Evolutionary conservation across 2,797 vertebrate species (phyloP), one percentile per base, ranked within the genome.

Genomic region (Urosaurus nigricauda): DNA sequence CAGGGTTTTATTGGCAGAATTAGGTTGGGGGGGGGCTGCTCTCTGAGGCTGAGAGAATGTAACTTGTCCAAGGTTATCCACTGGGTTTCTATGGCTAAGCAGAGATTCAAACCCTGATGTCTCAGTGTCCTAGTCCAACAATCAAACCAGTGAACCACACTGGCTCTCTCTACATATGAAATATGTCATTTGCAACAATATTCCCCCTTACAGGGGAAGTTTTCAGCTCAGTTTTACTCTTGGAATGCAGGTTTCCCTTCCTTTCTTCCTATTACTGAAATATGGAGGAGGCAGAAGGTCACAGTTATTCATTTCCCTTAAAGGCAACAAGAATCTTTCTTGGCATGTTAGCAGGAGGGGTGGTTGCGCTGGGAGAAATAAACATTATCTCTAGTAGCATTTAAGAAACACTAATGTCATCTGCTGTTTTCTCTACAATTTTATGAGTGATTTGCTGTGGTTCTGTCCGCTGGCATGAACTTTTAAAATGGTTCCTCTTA

Each of bases 201-300:
- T n/a, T 58, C 8, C 14, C 8, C 29, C 32, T 53, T 26, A 5
- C 37, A 53, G n/a, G 75, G 51, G 35, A n/a, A 13, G 8, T 35
- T 43, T 14, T 53, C 11, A 12, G 40, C 37, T 17, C 26, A 4
- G 3, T 68, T 85, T 88, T 56, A 80, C 78, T 84, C 71, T 77
- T 68, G 81, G 90, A 35, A 90, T 47, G 24, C 58, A 84, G 35
- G 85, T 58, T 85, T 70, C 77, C 16, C 19, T 73, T 35, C 29
- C 43, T 24, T 51, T 26, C 65, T 65, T 47, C 43, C 32, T 40
- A 56, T 56, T 90, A 92, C 43, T 90, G 70, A 0, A 85, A 85
- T 84, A 88, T 89, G 83, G 77, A 83, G 87, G 92, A 91, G 0
- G 0, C 0, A 70, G 0, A 88, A 91, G 88, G 91, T 93, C 92